Evolutionary conservation across 2,888 invertebrate species (phyloP), one percentile per base, ranked within the genome.

Genomic region (Apamea sordens): DNA sequence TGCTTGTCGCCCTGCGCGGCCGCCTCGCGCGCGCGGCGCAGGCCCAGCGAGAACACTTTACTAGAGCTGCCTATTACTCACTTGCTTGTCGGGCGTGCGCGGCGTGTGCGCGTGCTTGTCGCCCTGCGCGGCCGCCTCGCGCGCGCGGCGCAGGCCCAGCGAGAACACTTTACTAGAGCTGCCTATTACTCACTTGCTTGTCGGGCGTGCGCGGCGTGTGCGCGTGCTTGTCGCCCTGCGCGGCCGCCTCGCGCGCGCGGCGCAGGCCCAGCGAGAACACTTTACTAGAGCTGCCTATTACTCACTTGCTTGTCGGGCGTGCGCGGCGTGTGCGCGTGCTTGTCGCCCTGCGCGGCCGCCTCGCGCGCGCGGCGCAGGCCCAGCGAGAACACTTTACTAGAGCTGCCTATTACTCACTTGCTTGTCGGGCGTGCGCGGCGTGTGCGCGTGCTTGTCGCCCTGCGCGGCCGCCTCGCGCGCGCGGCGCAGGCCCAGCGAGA

Each of bases 21-120:
- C 0, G 98, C 98, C 91, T 98, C 98, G 53, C 98, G 96, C 77
- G 98, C 98, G 76, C 98, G 97, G n/a, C 98, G 97, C 84, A 98
- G 95, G 78, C 98, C 98, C 73, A 98, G 95, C 10, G 98, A 98
- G 95, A 98, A 98, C 92, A 98, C 94, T 98, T 98, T 95, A 98
- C 98, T 47, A 98, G 93, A 88, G 98, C 98, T 72, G 98, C 98
- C n/a, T 95, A 18, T 18, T 47, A 47, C 68, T 13, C 3, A 76
- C 76, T 47, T 61, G 76, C 13, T 85, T 87, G 72, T 89, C 89
- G 11, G 89, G 89, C 32, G 86, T 86, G 82, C 85, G 86, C 77
- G 88, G 83, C 73, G 86, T 83, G 69, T 81, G 80, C 44, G 89
- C 75, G 73, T 76, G 83, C 78, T 89, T 86, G 86, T 92, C 87